Conservation (phyloP, 1,140 invertebrate species). For the Lysiphlebus fabarum region DNA sequence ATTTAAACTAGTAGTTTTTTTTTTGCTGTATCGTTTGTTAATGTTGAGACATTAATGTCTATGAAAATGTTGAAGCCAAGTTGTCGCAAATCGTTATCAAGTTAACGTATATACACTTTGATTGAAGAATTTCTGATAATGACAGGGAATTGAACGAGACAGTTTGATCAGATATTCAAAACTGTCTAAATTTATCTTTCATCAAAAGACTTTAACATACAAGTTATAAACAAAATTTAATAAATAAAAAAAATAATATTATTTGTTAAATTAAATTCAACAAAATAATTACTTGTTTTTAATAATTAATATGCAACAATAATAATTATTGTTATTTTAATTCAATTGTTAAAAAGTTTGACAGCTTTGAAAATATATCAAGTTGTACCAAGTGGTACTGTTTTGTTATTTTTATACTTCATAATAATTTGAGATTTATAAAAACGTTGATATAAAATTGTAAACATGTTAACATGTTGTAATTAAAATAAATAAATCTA, state of each 20-base stretch:
- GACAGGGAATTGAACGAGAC: conserved; percentile 41
- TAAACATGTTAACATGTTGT: too few relatives aligned
- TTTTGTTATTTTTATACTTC: too few relatives aligned
- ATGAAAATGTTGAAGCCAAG: conserved; percentile 24
- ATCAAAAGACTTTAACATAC: conserved; percentile 31
- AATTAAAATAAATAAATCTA: too few relatives aligned
- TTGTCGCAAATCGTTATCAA: conserved; percentile 31
- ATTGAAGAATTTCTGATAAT: conserved; percentile 51
- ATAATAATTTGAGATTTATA: too few relatives aligned
- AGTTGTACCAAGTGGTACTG: too few relatives aligned
- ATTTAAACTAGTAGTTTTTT: neutral
- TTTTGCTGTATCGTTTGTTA: neutral
- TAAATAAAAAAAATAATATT: conserved; percentile 1
- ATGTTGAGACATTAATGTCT: conserved; percentile 6
- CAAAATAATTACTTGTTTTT: too few relatives aligned
- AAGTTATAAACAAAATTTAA: conserved; percentile 35
- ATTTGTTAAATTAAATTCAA: neutral
- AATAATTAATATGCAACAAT: too few relatives aligned
- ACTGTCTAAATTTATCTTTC: conserved; percentile 34
- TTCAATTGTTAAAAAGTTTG: too few relatives aligned
- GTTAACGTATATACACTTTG: conserved; percentile 47
- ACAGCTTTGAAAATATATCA: too few relatives aligned
- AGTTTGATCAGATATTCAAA: conserved; percentile 52
- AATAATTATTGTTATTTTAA: too few relatives aligned
- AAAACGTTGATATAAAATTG: too few relatives aligned